Base-by-base conservation (phyloP, 2,888 invertebrate genomes). In the Volucella inanis region DNA sequence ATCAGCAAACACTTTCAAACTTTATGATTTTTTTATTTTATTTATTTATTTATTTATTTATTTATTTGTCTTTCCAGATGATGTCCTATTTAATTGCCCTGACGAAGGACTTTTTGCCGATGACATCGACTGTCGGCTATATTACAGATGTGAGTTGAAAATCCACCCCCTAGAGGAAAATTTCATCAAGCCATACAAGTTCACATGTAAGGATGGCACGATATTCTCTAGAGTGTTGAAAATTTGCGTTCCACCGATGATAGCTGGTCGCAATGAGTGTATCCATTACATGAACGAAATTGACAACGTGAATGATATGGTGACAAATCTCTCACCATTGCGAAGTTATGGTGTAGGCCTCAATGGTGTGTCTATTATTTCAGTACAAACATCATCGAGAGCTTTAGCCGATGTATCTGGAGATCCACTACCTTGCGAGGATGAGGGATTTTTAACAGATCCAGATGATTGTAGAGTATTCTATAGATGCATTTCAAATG, bases 191-290 rank as follows among this genome's bases (percentile, higher is more conserved):
- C 93, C 94, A 12, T 95, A 94, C 88, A 92, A 93, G 93, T 96
- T 96, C 90, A 94, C 94, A 90, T 97, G 97, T 89, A 95, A 94
- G 15, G 94, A 94, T 47, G 96, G 95, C 12, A 96, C 96, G 1
- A 94, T 96, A 38, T 97, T 95, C 89, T 96, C 96, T 89, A 94
- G 94, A 49, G 93, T 94, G 38, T 93, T 93, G 45, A 94, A 93
- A 89, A 93, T 95, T 77, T 97, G 97, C 89, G 95, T 96, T 88
- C 94, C 95, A 90, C 94, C 96, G 1, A 92, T 93, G 88, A 94
- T 94, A 87, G 95, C 95, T 57, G 95, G 94, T 75, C 93, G 96
- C 85, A 90, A 93, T 47, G 95, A 96, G 91, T 97, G 97, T 91
- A 93, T 93, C 12, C 93, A 93, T 9, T 89, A 89, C 81, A 88